Evolutionary conservation across 2,888 invertebrate species (phyloP), one percentile per base, ranked within the genome.

Genomic region (Cosmia pyralina): DNA sequence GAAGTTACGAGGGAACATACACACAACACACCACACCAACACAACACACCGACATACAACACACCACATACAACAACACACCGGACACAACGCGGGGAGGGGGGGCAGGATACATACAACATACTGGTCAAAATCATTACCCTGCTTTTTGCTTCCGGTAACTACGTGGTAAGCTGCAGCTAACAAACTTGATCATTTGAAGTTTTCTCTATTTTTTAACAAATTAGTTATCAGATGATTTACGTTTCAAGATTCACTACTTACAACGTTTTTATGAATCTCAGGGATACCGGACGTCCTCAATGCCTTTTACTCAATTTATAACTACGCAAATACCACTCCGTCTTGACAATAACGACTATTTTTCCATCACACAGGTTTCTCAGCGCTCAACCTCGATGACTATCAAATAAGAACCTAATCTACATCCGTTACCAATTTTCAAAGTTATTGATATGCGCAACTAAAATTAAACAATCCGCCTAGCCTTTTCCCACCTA

Each of bases 371-470:
- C 38, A 77, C 44, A 34, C 5, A 22, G 22, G 15, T 57, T 34
- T 44, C 15, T 44, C 4, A 77, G 77, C 69, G 57, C 13, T 44
- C 4, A 77, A 74, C 69, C 69, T 77, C 44, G 55, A 34, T 19
- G 55, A 44, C 15, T 77, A 77, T 69, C 57, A 77, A n/a, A 58
- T 50, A 68, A 68, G 48, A 13, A 28, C 44, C 5, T 69, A 50
- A 69, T 77, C 44, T 57, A 22, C 41, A 44, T 74, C 57, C 57
- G 57, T 17, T 74, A 50, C 22, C 34, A 50, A 34, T 52, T 63
- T 64, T 22, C 4, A 15, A 44, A 57, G 15, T 57, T 34, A 22
- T 46, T 38, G 46, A 17, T 15, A 22, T 7, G 17, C 15, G 10
- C 17, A 19, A 44, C 10, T 11, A 44, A 44, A 41, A 41, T 38